These are phyloP conservation scores for Atethmia centrago DNA, from an alignment of 2,888 invertebrate genomes.

Conservation along the genomic window DNA sequence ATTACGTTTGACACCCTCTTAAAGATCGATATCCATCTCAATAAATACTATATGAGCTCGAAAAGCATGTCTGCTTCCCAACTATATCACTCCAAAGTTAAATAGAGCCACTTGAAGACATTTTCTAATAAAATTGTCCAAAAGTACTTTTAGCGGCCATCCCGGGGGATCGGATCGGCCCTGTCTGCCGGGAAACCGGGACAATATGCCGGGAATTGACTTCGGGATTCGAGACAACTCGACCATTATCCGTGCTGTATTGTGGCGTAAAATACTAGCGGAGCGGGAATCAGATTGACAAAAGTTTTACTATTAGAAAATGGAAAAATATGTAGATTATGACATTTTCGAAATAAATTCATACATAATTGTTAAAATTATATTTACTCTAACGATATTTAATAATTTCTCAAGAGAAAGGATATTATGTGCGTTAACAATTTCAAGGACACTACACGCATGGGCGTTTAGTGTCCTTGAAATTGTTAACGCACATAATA, in stretches of 20 bases:
- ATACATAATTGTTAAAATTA: no score
- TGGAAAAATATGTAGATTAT: no score
- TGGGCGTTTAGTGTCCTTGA: no score
- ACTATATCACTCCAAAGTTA: conserved; percentile 38
- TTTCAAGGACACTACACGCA: no score
- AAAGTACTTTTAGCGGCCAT: conserved; percentile 72
- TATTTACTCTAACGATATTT: no score
- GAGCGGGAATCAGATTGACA: background rate
- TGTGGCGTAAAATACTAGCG: conserved; percentile 54
- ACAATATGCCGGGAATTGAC: conserved; percentile 86
- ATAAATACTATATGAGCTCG: background rate
- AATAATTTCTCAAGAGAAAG: no score
- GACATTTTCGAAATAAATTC: no score
- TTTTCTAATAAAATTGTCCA: conserved; percentile 73
- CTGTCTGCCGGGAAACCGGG: conserved; percentile 75
- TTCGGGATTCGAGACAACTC: conserved; percentile 86
- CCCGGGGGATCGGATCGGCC: conserved; percentile 66
- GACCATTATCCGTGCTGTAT: conserved; percentile 75
- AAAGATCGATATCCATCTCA: background rate
- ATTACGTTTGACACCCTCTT: background rate
- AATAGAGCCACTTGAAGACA: conserved; percentile 59
- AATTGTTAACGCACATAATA: no score
- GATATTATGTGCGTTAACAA: no score
- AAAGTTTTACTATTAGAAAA: no score
- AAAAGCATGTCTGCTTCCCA: background rate